phyloP scores from a whole-genome alignment of 2,797 vertebrate genomes.

The Atherinosoma microstoma region DNA sequence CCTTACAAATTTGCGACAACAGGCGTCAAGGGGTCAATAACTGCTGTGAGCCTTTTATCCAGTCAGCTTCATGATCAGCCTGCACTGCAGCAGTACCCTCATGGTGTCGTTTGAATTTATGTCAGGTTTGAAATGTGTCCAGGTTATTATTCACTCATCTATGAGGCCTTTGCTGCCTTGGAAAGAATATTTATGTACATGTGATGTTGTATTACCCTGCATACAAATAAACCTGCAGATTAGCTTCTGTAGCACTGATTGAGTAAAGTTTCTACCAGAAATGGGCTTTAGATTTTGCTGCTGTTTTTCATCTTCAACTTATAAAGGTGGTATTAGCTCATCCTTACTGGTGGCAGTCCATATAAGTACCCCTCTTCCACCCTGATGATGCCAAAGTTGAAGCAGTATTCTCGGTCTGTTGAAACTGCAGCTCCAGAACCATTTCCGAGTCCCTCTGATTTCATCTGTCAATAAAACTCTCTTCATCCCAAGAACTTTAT shows the following conservation, averaged over 20 bases:
- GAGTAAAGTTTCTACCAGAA: neutral
- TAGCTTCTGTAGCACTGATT: neutral
- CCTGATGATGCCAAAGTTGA: too few species aligned
- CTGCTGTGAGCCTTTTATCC: neutral
- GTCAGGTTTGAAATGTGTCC: neutral
- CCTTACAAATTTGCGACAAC: too few species aligned
- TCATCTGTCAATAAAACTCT: too few species aligned
- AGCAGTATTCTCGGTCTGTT: too few species aligned
- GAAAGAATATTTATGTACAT: neutral
- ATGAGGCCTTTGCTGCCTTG: neutral
- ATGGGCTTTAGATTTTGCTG: neutral
- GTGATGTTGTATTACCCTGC: neutral
- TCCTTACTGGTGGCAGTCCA: neutral
- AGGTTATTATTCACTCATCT: neutral
- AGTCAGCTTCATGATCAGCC: neutral
- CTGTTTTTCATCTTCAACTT: neutral
- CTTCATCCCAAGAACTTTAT: too few species aligned
- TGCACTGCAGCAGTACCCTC: neutral
- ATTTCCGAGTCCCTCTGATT: too few species aligned
- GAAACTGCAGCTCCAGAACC: too few species aligned
- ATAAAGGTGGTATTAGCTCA: neutral
- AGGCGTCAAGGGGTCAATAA: neutral
- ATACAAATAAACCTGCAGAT: neutral
- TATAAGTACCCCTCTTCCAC: too few species aligned
- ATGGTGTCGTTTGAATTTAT: neutral